phyloP scores from a whole-genome alignment of 2,113 vertebrate genomes.

The Glareola pratincola region DNA sequence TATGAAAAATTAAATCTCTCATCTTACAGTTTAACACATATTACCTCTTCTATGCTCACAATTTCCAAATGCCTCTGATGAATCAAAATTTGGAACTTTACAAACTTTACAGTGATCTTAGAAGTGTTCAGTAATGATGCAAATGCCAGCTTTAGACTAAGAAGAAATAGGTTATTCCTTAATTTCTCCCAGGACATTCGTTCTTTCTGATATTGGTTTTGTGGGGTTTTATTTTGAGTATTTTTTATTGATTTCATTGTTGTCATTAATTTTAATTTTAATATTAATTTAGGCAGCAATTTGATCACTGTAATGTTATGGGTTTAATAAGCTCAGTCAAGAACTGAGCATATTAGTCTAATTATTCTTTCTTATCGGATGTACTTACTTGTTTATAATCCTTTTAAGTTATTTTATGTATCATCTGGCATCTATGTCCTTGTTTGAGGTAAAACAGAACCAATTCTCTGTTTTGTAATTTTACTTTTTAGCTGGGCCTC shows the following conservation, averaged over 20 bases:
- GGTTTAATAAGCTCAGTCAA: neutral
- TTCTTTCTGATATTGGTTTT: neutral
- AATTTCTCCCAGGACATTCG: neutral
- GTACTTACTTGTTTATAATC: neutral
- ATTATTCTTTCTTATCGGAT: neutral
- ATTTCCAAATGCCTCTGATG: neutral
- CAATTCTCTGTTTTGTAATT: too few species aligned
- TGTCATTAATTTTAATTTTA: neutral
- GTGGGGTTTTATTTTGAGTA: neutral
- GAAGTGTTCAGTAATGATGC: neutral
- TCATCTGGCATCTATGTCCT: neutral
- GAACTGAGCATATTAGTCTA: neutral
- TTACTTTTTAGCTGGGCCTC: too few species aligned
- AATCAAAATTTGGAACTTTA: neutral
- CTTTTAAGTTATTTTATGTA: neutral
- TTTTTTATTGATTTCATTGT: neutral
- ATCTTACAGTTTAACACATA: neutral
- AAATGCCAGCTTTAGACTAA: neutral
- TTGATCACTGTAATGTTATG: neutral
- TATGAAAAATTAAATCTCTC: neutral
- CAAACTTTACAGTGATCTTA: neutral
- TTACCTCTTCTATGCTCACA: neutral
- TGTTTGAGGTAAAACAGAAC: too few species aligned
- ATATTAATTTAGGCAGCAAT: neutral
- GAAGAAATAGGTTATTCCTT: neutral